Percentiles rank a stretch among this genome's conserved stretches.
Evolutionary conservation across 1,140 invertebrate species (phyloP).

Genomic region (Macrobrachium rosenbergii): DNA sequence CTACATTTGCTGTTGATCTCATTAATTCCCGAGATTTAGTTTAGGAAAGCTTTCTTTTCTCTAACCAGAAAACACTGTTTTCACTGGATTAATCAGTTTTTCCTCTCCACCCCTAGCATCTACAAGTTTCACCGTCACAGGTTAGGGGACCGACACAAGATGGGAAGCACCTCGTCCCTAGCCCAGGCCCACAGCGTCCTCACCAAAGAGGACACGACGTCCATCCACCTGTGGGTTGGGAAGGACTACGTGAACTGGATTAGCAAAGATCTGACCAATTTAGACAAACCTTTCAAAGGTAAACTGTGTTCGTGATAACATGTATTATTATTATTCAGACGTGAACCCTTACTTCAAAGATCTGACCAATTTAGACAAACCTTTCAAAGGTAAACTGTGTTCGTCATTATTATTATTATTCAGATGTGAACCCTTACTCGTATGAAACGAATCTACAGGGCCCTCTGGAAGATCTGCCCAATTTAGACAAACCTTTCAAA

Average conservation of each 20-base stretch:
- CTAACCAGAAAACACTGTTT: background rate
- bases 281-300: constrained; percentile 80
- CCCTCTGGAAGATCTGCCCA: constrained; percentile 95
- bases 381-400: constrained; percentile 72
- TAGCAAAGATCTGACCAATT: constrained; percentile 94
- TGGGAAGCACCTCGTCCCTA: constrained; percentile 45
- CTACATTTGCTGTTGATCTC: too few species aligned
- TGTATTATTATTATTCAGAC: too few species aligned
- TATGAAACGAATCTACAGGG: too few species aligned
- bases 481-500: constrained; percentile 83
- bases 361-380: constrained; percentile 90
- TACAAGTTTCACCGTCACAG: constrained; percentile 23
- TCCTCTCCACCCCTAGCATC: background rate
- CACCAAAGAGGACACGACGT: constrained; percentile 66
- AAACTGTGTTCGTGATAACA: constrained; percentile 69
- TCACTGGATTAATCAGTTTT: background rate
- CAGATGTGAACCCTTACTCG: too few species aligned
- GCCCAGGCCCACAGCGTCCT: constrained; percentile 42
- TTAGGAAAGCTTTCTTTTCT: too few species aligned
- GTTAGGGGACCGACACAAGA: background rate
- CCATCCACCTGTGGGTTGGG: constrained; percentile 94
- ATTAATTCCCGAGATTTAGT: too few species aligned
- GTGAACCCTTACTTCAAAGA: constrained; percentile 80
- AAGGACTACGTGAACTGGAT: constrained; percentile 99
- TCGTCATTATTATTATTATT: too few species aligned